Base-by-base conservation (phyloP, 2,113 vertebrate species). In the Eurypyga helias region DNA sequence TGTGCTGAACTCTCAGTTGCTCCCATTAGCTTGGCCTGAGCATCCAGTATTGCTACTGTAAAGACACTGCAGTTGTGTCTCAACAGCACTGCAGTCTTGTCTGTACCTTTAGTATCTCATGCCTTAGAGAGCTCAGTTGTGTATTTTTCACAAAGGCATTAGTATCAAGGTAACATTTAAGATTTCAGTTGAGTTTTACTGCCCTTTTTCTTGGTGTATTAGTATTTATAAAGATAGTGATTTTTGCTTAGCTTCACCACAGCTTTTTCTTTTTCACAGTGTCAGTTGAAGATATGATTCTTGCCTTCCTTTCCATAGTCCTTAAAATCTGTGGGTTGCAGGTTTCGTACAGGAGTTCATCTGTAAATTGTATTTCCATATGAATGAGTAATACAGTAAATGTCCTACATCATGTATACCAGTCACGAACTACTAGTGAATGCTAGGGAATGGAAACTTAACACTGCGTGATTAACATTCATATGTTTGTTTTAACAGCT, bases 231-330 rank as follows among this genome's bases (percentile, higher is more conserved):
- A 87, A 72, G 13, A 20, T n/a, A 58, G 10, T 62, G 36, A 41
- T 90, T 83, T 66, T 12, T 84, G 41, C 23, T 36, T 82, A 36
- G 29, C 70, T 92, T 86, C 34, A 81, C 5, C 19, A 21, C 28
- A 58, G 5, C 2, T 62, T 33, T 11, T 54, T 28, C 33, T 34
- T 7, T 18, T 14, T 0, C 3, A 25, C 23, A 25, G 0, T 58
- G 17, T 70, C 36, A 89, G 8, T 14, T 65, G 57, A 62, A 84
- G 28, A 16, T 72, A 51, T 0, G 4, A 72, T 77, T 81, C 41
- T 81, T 89, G 25, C 5, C 23, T 46, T 71, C 67, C 29, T 90
- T 84, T 8, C 1, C 73, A 57, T 49, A 55, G 46, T 43, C 26
- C 5, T 88, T 17, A 23, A 11, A 29, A 61, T 52, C 61, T 80